Conservation (phyloP, 2,888 invertebrate species). For the Acronicta alni region DNA sequence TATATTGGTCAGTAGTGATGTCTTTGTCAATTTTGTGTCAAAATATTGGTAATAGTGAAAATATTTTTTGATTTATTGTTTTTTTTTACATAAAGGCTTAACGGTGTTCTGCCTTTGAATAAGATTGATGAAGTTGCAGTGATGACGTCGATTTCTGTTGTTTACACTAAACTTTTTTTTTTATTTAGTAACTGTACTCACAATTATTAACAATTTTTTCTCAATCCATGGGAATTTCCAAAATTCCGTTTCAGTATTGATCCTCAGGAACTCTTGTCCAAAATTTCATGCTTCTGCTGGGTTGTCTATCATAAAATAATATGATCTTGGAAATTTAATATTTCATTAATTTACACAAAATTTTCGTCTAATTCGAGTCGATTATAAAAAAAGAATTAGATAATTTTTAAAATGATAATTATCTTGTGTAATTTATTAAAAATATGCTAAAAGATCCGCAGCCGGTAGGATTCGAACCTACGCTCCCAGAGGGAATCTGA, state of each 20-base stretch:
- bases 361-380: too few species aligned
- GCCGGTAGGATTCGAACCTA: conserved; percentile 96
- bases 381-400: too few species aligned
- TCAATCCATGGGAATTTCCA: too few species aligned
- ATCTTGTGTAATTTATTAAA: background rate
- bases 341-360: too few species aligned
- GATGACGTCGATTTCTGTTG: background rate
- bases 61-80: conserved; percentile 44
- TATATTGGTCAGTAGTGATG: conserved; percentile 50
- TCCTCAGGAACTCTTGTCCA: too few species aligned
- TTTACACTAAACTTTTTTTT: background rate
- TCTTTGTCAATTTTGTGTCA: conserved; percentile 59
- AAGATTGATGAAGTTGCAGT: conserved; percentile 23
- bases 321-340: too few species aligned
- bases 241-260: too few species aligned
- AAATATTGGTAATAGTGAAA: conserved; percentile 28
- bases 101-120: background rate
- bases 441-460: conserved; percentile 82
- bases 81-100: conserved; percentile 30
- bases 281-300: too few species aligned
- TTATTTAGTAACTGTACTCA: too few species aligned
- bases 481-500: conserved; percentile 96
- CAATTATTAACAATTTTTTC: too few species aligned
- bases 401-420: too few species aligned
- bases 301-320: too few species aligned